These are phyloP conservation scores for Allacma fusca DNA, from an alignment of 2,888 invertebrate genomes.

Conservation along the genomic window DNA sequence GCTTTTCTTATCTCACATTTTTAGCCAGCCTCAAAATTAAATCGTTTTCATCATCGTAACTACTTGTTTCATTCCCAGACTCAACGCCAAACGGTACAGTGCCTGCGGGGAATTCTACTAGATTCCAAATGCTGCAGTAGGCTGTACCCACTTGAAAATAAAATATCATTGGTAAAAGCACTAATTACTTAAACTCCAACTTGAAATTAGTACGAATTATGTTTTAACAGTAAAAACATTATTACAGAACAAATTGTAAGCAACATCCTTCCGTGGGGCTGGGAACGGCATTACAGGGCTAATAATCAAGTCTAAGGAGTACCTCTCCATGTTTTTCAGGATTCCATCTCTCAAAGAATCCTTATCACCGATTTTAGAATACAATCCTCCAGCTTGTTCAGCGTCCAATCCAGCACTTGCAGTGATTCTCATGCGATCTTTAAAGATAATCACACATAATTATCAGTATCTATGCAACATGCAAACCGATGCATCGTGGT, in stretches of 20 bases:
- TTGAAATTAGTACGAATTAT: too few species aligned
- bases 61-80: constrained; percentile 48
- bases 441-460: too few species aligned
- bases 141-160: constrained; percentile 55
- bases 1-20: not conserved
- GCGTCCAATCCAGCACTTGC: constrained; percentile 52
- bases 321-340: constrained; percentile 47
- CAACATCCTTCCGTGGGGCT: constrained; percentile 39
- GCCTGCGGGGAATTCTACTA: constrained; percentile 49
- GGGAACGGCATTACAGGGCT: constrained; percentile 50
- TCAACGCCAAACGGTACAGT: constrained; percentile 50
- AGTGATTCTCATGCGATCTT: constrained; percentile 40
- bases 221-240: too few species aligned
- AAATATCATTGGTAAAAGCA: too few species aligned
- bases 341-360: constrained; percentile 42
- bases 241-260: constrained; percentile 30
- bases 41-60: constrained; percentile 50
- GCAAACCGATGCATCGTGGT: too few species aligned
- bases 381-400: constrained; percentile 50
- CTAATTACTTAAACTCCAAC: too few species aligned
- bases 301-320: constrained; percentile 48
- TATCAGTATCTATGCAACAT: too few species aligned
- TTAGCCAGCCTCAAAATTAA: constrained; percentile 39
- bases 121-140: constrained; percentile 59
- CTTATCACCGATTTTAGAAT: constrained; percentile 50